Evolutionary conservation across 2,888 invertebrate genomes (phyloP).

Genomic region (Platynereis dumerilii): DNA sequence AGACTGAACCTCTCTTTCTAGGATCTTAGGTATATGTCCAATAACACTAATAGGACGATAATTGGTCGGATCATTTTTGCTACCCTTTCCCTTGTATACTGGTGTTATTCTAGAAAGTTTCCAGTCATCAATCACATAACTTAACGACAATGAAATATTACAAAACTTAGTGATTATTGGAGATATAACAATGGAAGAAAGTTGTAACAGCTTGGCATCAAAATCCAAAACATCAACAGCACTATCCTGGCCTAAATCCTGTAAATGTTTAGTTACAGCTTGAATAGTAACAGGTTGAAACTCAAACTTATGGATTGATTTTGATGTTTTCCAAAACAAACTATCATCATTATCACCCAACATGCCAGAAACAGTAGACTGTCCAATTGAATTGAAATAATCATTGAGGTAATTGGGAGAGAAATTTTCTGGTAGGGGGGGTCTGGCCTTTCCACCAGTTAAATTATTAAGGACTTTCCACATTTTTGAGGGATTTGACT

Average conservation of each 20-base stretch:
- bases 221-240: background rate
- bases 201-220: background rate
- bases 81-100: background rate
- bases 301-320: background rate
- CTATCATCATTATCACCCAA: too few relatives aligned
- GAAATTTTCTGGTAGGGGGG: too few relatives aligned
- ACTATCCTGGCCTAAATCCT: background rate
- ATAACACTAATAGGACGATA: background rate
- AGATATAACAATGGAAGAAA: background rate
- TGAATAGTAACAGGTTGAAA: background rate
- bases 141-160: background rate
- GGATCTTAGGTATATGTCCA: slow-evolving; percentile 3
- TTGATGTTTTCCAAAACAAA: background rate
- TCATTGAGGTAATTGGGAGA: too few relatives aligned
- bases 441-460: background rate
- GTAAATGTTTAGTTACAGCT: background rate
- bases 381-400: too few relatives aligned
- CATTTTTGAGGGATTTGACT: background rate
- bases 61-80: background rate
- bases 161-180: background rate
- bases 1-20: slow-evolving; percentile 1
- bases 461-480: slow-evolving; percentile 3
- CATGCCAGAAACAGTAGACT: too few relatives aligned
- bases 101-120: slow-evolving; percentile 2
- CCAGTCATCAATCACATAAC: background rate